A percentile compares a stretch with the other conserved stretches of the same genome.
phyloP scores from a whole-genome alignment of 2,888 invertebrate species.

The Drosophila macrothrix region DNA sequence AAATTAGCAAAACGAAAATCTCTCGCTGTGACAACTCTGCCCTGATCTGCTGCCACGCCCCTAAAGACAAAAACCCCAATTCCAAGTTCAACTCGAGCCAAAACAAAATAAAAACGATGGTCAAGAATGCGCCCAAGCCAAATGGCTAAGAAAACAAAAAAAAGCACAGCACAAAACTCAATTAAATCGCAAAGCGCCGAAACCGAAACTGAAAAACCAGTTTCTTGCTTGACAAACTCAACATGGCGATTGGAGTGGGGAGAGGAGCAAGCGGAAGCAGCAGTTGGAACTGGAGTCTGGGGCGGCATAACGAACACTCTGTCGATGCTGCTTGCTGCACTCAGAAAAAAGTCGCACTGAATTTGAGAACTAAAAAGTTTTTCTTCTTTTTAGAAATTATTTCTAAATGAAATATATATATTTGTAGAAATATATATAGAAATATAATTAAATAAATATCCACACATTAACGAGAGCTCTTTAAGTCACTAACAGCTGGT shows the following conservation, averaged over 20 bases:
- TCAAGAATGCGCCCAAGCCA: constrained; percentile 52
- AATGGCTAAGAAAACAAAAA: constrained; percentile 11
- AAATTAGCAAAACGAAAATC: constrained; percentile 49
- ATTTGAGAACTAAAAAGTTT: not conserved
- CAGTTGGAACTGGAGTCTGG: constrained; percentile 18
- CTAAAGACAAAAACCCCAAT: constrained; percentile 20
- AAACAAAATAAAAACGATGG: constrained; percentile 34
- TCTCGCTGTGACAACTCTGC: constrained; percentile 14
- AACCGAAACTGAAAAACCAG: constrained; percentile 49
- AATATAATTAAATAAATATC: too few species aligned
- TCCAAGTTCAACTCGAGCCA: constrained; percentile 55
- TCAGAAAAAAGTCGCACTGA: not conserved
- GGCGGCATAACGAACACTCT: constrained; percentile 14
- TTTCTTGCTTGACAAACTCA: constrained; percentile 39
- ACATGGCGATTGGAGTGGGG: constrained; percentile 8
- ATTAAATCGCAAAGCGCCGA: constrained; percentile 62
- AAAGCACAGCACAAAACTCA: constrained; percentile 50
- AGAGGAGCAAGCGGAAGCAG: not conserved
- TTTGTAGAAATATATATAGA: too few species aligned
- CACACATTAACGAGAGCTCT: too few species aligned
- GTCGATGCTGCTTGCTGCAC: not conserved
- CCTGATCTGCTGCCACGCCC: constrained; percentile 34
- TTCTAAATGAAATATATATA: too few species aligned
- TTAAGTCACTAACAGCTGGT: constrained; percentile 29
- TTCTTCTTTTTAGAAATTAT: too few species aligned